Conservation (phyloP, 2,888 invertebrate genomes). For the Sinhomidia bicolor region DNA sequence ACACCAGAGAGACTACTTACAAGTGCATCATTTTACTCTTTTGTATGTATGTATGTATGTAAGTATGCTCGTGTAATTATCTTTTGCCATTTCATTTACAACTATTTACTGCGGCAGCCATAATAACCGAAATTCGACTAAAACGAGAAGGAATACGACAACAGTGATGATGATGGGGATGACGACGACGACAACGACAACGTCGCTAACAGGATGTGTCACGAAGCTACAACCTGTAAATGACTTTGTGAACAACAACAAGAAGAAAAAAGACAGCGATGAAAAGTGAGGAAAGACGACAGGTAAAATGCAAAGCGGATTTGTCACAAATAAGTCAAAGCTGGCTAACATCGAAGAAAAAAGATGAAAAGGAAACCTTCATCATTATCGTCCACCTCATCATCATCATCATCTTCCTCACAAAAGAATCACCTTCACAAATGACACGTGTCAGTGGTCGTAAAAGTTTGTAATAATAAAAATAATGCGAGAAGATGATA, state of each 20-base stretch:
- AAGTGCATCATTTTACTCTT: too few relatives aligned
- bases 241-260: not conserved
- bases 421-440: slow-evolving; percentile 37
- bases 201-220: slow-evolving; percentile 21
- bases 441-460: slow-evolving; percentile 68
- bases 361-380: slow-evolving; percentile 51
- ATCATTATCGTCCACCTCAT: not conserved
- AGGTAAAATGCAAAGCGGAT: slow-evolving; percentile 59
- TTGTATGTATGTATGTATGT: too few relatives aligned
- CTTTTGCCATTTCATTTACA: too few relatives aligned
- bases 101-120: too few relatives aligned
- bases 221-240: not conserved
- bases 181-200: not conserved
- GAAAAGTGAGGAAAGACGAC: slow-evolving; percentile 44
- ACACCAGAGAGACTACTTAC: too few relatives aligned
- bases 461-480: slow-evolving; percentile 56
- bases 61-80: too few relatives aligned
- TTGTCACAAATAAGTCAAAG: slow-evolving; percentile 56
- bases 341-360: not conserved
- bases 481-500: not conserved
- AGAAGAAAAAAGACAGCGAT: not conserved
- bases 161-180: too few relatives aligned
- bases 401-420: not conserved
- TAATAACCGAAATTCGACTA: too few relatives aligned
- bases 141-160: too few relatives aligned